phyloP scores from a whole-genome alignment of 1,140 invertebrate genomes.

The Brachionus koreanus region DNA sequence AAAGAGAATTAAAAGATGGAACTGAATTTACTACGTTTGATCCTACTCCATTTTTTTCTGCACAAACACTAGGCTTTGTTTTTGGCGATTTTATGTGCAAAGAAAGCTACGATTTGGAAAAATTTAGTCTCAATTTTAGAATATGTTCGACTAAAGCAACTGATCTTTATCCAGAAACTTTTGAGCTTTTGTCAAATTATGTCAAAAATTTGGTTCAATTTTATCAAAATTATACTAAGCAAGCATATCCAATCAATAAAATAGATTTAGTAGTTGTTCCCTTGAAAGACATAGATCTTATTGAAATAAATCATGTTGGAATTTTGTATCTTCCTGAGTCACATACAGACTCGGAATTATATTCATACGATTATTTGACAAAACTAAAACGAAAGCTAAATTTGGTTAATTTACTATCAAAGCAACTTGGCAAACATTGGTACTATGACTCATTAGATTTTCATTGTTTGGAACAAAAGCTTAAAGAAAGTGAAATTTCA shows the following conservation, averaged over 20 bases:
- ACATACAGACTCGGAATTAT: background rate
- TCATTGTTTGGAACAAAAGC: background rate
- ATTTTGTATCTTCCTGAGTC: conserved; percentile 30
- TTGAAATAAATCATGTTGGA: background rate
- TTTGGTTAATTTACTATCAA: background rate
- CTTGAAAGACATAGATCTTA: background rate
- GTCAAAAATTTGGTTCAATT: conserved; percentile 5
- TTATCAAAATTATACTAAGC: conserved; percentile 4
- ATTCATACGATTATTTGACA: conserved; percentile 29
- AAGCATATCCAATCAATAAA: background rate
- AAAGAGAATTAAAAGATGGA: conserved; percentile 25
- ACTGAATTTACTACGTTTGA: background rate
- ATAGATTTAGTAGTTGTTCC: conserved; percentile 9
- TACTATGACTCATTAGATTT: conserved; percentile 3
- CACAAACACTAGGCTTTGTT: background rate
- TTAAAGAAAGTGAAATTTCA: background rate
- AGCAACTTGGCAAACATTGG: conserved; percentile 40
- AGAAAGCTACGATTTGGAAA: conserved; percentile 2
- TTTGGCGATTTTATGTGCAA: conserved; percentile 28
- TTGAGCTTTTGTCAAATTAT: background rate
- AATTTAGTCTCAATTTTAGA: conserved; percentile 10
- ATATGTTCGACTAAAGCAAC: conserved; percentile 21
- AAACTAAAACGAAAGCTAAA: background rate
- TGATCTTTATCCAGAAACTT: background rate
- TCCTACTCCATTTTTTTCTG: background rate